Evolutionary conservation across 2,888 invertebrate species (phyloP), one percentile per base, ranked within the genome.

Genomic region (Eupsilia transversa): DNA sequence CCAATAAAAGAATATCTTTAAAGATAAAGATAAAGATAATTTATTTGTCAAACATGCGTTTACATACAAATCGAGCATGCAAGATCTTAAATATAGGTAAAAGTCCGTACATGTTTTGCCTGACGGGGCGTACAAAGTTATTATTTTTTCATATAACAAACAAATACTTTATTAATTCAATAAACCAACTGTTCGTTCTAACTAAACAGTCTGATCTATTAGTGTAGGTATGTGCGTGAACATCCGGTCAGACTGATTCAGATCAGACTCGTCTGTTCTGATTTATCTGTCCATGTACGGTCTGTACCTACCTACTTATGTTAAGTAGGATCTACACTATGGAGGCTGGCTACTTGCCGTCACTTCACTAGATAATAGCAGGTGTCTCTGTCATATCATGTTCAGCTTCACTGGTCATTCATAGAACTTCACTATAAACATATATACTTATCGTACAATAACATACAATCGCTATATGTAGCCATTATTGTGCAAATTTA

Each of bases 371-470:
- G n/a, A 23, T 33, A 54, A 73, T n/a, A 27, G 20, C 27, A 43
- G 61, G 20, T 17, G 30, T 74, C 10, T 30, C 27, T 23, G 27
- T 43, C 54, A 43, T 35, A 27, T 46, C 6, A 30, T 56, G 30
- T 43, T 56, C 35, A 70, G 41, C 17, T 57, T 57, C 33, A 57
- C 33, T 49, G 27, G 27, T 23, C 20, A 17, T 69, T 46, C 54
- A 74, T 17, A n/a, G 54, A 38, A 3, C n/a, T 38, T 68, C 35
- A 77, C 38, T 77, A 10, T n/a, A 23, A 65, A 54, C n/a, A 74
- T 20, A 56, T 30, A 57, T 27, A 46, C 46, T 49, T 70, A 27
- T 33, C 38, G 33, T 23, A 56, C 52, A 77, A 77, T 78, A 10
- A 54, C n/a, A 10, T 35, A n/a, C 3, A 38, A 69, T 56, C 33